phyloP scores from a whole-genome alignment of 1,140 invertebrate genomes.

The Pantala flavescens region DNA sequence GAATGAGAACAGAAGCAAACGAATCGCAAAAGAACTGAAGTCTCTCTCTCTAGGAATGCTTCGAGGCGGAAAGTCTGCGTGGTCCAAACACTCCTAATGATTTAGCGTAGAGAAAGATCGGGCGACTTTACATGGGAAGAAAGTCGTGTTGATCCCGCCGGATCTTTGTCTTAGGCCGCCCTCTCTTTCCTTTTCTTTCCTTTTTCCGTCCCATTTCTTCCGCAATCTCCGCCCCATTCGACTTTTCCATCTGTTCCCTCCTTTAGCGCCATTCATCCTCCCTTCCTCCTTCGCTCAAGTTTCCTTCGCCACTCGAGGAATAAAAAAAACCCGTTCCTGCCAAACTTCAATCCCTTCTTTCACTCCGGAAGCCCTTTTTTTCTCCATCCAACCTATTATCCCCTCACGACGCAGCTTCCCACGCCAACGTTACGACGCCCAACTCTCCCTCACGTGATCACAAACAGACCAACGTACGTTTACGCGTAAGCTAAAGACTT shows the following conservation, averaged over 20 bases:
- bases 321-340: neutral
- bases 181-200: neutral
- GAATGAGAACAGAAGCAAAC: too few species aligned
- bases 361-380: neutral
- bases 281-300: neutral
- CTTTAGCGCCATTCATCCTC: neutral
- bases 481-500: too few species aligned
- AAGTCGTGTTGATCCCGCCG: too few species aligned
- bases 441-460: neutral
- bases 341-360: conserved; percentile 9
- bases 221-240: neutral
- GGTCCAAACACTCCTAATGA: too few species aligned
- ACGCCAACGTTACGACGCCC: neutral
- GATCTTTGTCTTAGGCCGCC: too few species aligned
- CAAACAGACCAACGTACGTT: too few species aligned
- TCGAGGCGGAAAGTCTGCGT: too few species aligned
- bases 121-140: too few species aligned
- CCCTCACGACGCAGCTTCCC: neutral
- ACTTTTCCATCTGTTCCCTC: neutral
- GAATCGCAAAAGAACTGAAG: too few species aligned
- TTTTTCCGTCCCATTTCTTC: neutral
- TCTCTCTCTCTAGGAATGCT: too few species aligned
- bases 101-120: too few species aligned
- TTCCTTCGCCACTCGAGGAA: neutral
- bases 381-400: neutral